A percentile compares a stretch with the other conserved stretches of the same genome.
These are phyloP conservation scores for Antheraea assamensis DNA, from an alignment of 2,888 invertebrate species.

Conservation along the genomic window DNA sequence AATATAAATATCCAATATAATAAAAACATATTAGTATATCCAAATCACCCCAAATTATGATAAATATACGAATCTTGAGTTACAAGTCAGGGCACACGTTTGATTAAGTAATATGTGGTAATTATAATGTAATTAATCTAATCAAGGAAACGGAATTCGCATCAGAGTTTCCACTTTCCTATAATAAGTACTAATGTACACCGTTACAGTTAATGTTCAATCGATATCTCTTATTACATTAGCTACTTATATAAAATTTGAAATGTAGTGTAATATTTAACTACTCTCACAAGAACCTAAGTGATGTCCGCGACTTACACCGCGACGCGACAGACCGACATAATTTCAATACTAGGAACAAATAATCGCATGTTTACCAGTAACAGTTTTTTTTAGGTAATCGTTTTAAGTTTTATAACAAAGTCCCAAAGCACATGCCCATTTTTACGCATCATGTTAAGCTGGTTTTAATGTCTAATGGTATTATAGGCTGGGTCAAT, in stretches of 20 bases:
- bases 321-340: too few species aligned
- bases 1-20: too few species aligned
- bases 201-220: neutral
- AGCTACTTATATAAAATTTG: neutral
- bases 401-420: too few species aligned
- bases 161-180: neutral
- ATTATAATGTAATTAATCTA: conserved; percentile 7
- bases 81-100: neutral
- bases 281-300: too few species aligned
- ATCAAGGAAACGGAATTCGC: conserved; percentile 1
- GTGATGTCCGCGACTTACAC: too few species aligned
- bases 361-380: too few species aligned
- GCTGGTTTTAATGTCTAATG: too few species aligned
- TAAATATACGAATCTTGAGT: neutral
- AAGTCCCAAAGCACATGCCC: too few species aligned
- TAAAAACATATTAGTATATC: neutral
- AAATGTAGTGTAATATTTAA: neutral
- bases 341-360: too few species aligned
- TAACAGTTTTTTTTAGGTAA: too few species aligned
- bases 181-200: neutral
- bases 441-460: too few species aligned
- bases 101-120: neutral
- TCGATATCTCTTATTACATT: neutral
- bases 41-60: neutral
- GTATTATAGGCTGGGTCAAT: too few species aligned